Conservation (phyloP, 1,140 invertebrate species). For the Drosophila gunungcola region DNA sequence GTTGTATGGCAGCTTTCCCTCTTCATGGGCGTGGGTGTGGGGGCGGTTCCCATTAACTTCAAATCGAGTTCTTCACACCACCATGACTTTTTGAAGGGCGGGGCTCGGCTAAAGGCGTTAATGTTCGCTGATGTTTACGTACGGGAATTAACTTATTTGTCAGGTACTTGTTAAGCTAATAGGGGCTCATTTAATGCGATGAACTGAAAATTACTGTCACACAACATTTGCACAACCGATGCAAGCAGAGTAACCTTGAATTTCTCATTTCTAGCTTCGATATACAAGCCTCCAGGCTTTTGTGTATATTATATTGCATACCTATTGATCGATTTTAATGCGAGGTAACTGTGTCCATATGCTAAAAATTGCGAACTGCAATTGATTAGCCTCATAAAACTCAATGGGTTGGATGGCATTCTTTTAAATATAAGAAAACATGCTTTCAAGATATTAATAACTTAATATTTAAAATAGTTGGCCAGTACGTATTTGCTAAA, state of each 20-base stretch:
- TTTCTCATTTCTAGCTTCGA: neutral
- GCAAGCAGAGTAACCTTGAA: neutral
- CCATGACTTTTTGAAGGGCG: neutral
- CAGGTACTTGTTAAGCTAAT: conserved; percentile 83
- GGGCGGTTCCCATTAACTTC: conserved; percentile 29
- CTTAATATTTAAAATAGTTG: too few species aligned
- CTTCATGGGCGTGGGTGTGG: conserved; percentile 6
- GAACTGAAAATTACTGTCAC: conserved; percentile 73
- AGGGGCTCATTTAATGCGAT: conserved; percentile 78
- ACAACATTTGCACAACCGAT: conserved; percentile 28
- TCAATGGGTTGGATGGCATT: too few species aligned
- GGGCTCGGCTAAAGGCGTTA: conserved; percentile 54
- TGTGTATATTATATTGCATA: too few species aligned
- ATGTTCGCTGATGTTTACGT: conserved; percentile 77
- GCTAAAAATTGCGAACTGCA: too few species aligned
- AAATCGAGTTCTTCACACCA: conserved; percentile 7
- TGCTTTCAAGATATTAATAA: too few species aligned
- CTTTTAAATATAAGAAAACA: too few species aligned
- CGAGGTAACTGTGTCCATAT: too few species aligned
- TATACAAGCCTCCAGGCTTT: too few species aligned
- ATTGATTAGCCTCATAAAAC: too few species aligned
- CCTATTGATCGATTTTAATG: too few species aligned
- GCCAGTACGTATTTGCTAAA: too few species aligned
- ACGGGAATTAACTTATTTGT: conserved; percentile 81
- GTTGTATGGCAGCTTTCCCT: conserved; percentile 37